These are phyloP conservation scores for Danio albolineatus DNA, from an alignment of 2,797 vertebrate species.

Conservation along the genomic window DNA sequence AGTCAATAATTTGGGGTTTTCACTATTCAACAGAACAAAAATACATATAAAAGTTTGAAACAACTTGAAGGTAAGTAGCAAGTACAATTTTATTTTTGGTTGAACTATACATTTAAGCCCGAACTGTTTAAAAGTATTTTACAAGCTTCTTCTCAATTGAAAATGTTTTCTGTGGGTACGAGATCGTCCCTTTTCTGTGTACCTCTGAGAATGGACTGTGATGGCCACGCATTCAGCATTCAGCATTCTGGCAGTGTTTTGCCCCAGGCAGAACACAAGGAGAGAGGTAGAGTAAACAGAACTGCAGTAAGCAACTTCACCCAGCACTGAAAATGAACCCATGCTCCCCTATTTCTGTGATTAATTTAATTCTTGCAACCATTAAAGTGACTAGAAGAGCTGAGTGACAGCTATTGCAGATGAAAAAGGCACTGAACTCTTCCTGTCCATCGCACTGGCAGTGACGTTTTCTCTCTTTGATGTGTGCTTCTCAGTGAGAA, in stretches of 20 bases:
- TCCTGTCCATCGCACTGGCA: neutral
- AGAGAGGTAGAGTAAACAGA: slow-evolving; percentile 58
- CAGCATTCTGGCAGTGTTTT: slow-evolving; percentile 52
- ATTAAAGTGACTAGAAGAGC: slow-evolving; percentile 65
- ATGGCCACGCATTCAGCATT: slow-evolving; percentile 51
- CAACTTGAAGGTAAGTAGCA: no score
- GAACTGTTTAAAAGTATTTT: slow-evolving; percentile 6
- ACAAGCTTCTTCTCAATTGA: neutral
- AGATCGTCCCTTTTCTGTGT: slow-evolving; percentile 59
- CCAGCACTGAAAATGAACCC: slow-evolving; percentile 56
- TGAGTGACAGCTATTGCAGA: slow-evolving; percentile 64
- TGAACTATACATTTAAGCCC: neutral
- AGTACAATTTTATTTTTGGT: no score
- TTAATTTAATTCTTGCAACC: slow-evolving; percentile 66
- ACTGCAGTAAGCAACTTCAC: slow-evolving; percentile 47
- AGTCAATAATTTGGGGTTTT: no score
- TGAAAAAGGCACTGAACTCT: slow-evolving; percentile 62
- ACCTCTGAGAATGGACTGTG: slow-evolving; percentile 47
- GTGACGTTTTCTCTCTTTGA: slow-evolving; percentile 1
- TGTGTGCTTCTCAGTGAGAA: neutral
- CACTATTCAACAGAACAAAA: no score
- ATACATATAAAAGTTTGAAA: no score
- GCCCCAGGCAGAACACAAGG: slow-evolving; percentile 34
- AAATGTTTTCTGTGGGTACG: slow-evolving; percentile 9
- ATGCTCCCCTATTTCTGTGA: slow-evolving; percentile 58